These are phyloP conservation scores for Polyodon spathula DNA, from an alignment of 2,113 vertebrate species.

Conservation along the genomic window DNA sequence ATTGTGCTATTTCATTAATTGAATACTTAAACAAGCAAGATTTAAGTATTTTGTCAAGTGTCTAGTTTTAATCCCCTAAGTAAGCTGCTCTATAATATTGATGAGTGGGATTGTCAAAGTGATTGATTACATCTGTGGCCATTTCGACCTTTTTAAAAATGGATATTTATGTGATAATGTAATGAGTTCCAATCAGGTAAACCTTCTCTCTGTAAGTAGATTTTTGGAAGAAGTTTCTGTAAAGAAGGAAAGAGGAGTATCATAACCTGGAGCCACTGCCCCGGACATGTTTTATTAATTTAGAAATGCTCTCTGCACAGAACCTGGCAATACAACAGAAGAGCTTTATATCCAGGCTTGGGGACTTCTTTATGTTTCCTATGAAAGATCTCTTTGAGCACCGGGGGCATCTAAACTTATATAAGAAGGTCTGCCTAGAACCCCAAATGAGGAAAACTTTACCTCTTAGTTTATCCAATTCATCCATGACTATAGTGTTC, in stretches of 20 bases:
- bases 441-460: too few relatives aligned
- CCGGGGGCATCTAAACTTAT: not conserved
- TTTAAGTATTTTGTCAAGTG: conserved; percentile 41
- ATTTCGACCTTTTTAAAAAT: not conserved
- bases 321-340: conserved; percentile 6
- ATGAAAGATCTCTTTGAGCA: conserved; percentile 11
- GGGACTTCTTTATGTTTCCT: not conserved
- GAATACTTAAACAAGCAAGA: too few relatives aligned
- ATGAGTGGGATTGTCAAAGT: conserved; percentile 32
- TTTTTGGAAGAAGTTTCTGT: not conserved
- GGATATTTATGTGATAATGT: not conserved
- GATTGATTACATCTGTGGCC: conserved; percentile 22
- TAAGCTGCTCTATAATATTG: conserved; percentile 34
- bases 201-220: not conserved
- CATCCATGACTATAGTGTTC: conserved; percentile 3
- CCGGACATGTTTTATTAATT: conserved; percentile 11
- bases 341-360: conserved; percentile 8
- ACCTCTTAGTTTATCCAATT: not conserved
- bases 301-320: not conserved
- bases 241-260: conserved; percentile 10
- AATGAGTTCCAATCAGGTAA: not conserved
- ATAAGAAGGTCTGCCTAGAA: too few relatives aligned
- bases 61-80: conserved; percentile 54
- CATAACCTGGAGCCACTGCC: not conserved
- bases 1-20: too few relatives aligned